phyloP scores from a whole-genome alignment of 1,140 invertebrate genomes.

The Drosophila hydei region DNA sequence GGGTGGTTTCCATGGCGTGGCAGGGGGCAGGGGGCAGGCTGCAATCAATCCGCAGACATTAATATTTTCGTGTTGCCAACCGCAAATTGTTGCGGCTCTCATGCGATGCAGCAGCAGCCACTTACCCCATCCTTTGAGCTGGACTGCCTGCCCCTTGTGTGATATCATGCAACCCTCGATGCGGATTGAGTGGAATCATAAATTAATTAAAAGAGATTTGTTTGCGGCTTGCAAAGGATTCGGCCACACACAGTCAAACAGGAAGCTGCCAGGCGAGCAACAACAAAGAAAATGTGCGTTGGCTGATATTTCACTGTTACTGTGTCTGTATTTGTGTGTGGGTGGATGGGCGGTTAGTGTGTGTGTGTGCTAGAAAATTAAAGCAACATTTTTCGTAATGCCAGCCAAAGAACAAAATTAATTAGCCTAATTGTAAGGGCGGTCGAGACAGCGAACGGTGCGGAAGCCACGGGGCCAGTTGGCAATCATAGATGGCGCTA shows the following conservation, averaged over 20 bases:
- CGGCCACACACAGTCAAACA: conserved; percentile 54
- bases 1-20: conserved; percentile 9
- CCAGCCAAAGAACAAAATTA: conserved; percentile 79
- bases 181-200: conserved; percentile 83
- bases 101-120: conserved; percentile 42
- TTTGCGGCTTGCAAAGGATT: conserved; percentile 83
- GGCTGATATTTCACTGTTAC: conserved; percentile 20
- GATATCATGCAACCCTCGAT: conserved; percentile 71
- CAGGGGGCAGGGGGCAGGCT: conserved; percentile 15
- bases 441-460: conserved; percentile 34
- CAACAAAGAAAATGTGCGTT: conserved; percentile 77
- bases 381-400: conserved; percentile 81
- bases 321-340: conserved; percentile 1
- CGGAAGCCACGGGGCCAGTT: background rate
- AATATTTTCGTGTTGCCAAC: conserved; percentile 82
- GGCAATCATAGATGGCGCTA: conserved; percentile 44
- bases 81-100: conserved; percentile 79
- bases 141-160: conserved; percentile 5
- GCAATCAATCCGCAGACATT: conserved; percentile 82
- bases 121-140: conserved; percentile 17
- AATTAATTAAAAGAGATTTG: conserved; percentile 84
- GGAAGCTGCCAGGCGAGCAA: conserved; percentile 29
- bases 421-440: conserved; percentile 83
- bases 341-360: conserved; percentile 2
- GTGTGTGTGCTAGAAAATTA: conserved; percentile 66